Conservation (phyloP, 2,113 vertebrate genomes). For the Erythrolamprus reginae region DNA sequence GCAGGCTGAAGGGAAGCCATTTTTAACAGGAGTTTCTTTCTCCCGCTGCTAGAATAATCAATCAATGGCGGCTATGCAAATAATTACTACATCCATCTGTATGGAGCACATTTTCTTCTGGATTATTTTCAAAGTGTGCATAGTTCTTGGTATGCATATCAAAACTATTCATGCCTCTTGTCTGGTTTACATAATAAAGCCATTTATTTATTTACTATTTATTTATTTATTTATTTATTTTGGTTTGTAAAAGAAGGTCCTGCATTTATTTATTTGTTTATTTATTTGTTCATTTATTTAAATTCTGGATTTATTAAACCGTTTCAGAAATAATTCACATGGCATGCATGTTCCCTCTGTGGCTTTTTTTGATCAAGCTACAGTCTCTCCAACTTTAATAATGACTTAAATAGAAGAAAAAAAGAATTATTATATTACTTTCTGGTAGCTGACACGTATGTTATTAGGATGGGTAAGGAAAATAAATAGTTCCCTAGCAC, state of each 20-base stretch:
- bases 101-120: too few species aligned
- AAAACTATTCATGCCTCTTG: neutral
- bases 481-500: neutral
- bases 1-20: too few species aligned
- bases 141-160: slow-evolving; percentile 18
- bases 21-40: too few species aligned
- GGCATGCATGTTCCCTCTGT: neutral
- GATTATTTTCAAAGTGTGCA: neutral
- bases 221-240: neutral
- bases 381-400: neutral
- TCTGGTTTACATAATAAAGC: slow-evolving; percentile 20
- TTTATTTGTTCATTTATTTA: neutral
- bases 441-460: neutral
- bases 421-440: neutral
- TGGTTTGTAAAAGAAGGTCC: slow-evolving; percentile 17
- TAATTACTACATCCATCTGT: too few species aligned
- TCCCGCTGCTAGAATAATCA: too few species aligned
- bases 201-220: neutral
- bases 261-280: neutral
- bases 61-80: too few species aligned
- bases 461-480: neutral
- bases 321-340: neutral
- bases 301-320: neutral
- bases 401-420: neutral
- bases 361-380: neutral